These are phyloP conservation scores for Drosophila jambulina DNA, from an alignment of 1,140 invertebrate species.

Conservation along the genomic window DNA sequence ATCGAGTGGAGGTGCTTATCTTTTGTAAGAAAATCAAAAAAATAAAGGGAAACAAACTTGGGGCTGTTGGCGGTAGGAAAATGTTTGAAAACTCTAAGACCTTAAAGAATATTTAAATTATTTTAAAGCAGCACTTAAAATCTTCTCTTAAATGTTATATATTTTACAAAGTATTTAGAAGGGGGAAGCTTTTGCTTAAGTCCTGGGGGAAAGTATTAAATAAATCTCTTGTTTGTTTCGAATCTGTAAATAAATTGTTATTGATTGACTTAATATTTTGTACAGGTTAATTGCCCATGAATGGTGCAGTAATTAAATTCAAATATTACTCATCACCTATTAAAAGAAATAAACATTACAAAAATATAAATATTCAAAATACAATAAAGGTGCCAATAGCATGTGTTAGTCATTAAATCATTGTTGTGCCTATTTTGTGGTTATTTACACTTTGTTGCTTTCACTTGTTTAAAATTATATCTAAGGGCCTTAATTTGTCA, in stretches of 20 bases:
- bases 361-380: conserved; percentile 1
- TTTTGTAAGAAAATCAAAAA: background rate
- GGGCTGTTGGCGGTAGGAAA: conserved; percentile 4
- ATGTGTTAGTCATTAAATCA: background rate
- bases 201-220: too few relatives aligned
- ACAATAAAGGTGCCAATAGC: background rate
- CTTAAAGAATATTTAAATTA: background rate
- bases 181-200: background rate
- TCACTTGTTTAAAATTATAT: background rate
- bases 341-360: background rate
- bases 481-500: background rate
- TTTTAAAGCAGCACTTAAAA: background rate
- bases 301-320: background rate
- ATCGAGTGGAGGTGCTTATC: conserved; percentile 40
- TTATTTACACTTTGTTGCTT: background rate
- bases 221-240: background rate
- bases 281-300: background rate
- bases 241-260: background rate
- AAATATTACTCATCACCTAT: background rate
- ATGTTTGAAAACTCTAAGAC: background rate
- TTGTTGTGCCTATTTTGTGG: background rate
- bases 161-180: too few relatives aligned
- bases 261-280: background rate
- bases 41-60: background rate
- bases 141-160: too few relatives aligned